Percentiles rank a stretch among this genome's conserved stretches.
phyloP scores from a whole-genome alignment of 2,113 vertebrate genomes.

The Notothenia rossii region DNA sequence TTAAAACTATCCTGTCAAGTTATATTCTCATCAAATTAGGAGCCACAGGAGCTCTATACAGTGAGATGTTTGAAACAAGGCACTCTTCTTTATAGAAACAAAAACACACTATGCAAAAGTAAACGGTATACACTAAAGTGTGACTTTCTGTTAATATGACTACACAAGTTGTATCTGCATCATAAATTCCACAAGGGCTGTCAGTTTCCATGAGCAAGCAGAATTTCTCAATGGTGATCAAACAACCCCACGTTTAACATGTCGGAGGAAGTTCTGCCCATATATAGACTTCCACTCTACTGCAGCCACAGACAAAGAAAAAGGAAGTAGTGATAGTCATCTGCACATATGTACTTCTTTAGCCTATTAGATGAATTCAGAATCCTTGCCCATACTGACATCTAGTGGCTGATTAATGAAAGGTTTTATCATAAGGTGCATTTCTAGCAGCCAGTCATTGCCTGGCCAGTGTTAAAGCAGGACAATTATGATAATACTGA shows the following conservation, averaged over 20 bases:
- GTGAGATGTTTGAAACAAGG: neutral
- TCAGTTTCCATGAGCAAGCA: constrained; percentile 57
- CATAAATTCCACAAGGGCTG: constrained; percentile 31
- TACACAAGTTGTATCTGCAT: neutral
- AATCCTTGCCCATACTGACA: constrained; percentile 43
- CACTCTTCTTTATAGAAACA: neutral
- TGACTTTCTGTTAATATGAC: too few species aligned
- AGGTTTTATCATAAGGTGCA: neutral
- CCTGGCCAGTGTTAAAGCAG: neutral
- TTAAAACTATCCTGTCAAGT: constrained; percentile 19
- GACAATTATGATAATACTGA: constrained; percentile 11
- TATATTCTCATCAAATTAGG: neutral
- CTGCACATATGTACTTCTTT: constrained; percentile 1
- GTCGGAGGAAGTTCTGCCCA: constrained; percentile 62
- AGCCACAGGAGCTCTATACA: too few species aligned
- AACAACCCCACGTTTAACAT: constrained; percentile 34
- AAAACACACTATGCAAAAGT: neutral
- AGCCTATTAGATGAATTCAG: neutral
- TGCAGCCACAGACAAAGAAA: constrained; percentile 13
- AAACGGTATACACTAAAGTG: neutral
- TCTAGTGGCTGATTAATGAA: constrained; percentile 55
- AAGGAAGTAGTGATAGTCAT: constrained; percentile 42
- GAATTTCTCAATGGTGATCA: constrained; percentile 43
- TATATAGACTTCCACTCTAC: constrained; percentile 63
- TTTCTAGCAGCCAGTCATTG: neutral